Percentiles rank a stretch among this genome's conserved stretches.
Conservation (phyloP, 2,797 vertebrate genomes). For the Prunella strophiata region DNA sequence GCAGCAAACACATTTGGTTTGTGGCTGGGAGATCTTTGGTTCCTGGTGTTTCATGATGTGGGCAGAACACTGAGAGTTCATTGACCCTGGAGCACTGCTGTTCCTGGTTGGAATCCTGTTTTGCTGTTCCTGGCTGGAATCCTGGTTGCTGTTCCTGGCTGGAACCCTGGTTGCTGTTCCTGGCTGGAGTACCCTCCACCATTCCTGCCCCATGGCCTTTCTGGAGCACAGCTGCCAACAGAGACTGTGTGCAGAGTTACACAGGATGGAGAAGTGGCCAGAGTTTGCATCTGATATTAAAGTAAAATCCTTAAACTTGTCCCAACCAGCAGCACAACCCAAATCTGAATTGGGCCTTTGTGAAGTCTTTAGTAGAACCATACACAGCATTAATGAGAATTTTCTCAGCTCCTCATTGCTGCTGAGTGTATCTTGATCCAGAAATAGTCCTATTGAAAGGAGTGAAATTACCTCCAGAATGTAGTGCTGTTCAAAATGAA, state of each 20-base stretch:
- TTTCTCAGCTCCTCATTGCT: background rate
- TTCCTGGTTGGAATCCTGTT: background rate
- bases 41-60: background rate
- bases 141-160: background rate
- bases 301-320: background rate
- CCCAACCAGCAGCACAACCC: background rate
- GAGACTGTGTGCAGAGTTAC: background rate
- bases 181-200: no score
- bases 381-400: background rate
- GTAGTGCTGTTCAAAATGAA: background rate
- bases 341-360: background rate
- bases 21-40: background rate
- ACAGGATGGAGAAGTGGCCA: background rate
- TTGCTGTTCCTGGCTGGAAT: background rate
- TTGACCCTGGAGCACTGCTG: background rate
- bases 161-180: background rate
- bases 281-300: background rate
- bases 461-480: background rate
- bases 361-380: background rate
- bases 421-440: background rate
- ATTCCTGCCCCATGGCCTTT: background rate
- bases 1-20: background rate
- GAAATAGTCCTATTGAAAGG: background rate
- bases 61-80: background rate
- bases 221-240: background rate